phyloP scores from a whole-genome alignment of 92 coral and sea anemone genomes.

The Epizoanthus ramosus region DNA sequence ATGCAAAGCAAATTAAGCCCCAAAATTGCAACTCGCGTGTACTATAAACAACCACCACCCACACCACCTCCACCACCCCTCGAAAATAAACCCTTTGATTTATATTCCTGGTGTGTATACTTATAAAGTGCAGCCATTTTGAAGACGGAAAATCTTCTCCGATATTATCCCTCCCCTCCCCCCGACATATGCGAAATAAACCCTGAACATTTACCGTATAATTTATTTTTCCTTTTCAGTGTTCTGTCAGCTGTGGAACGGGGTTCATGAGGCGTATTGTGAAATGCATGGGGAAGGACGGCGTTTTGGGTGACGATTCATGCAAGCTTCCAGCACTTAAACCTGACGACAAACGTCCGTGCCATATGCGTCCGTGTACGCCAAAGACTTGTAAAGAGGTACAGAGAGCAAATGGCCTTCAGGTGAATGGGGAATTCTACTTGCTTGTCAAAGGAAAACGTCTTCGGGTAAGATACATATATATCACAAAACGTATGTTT shows the following conservation, averaged over 20 bases:
- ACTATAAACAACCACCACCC: too few species aligned
- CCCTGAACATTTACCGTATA: too few species aligned
- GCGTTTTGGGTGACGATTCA: slow-evolving; percentile 49
- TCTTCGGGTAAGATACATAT: slow-evolving; percentile 60
- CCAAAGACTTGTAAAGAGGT: slow-evolving; percentile 89
- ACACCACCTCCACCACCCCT: too few species aligned
- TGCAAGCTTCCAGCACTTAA: slow-evolving; percentile 75
- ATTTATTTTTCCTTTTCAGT: slow-evolving; percentile 42
- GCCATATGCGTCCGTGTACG: slow-evolving; percentile 78
- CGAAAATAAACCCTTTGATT: too few species aligned
- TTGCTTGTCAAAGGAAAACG: slow-evolving; percentile 69
- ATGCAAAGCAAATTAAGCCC: too few species aligned
- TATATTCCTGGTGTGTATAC: too few species aligned
- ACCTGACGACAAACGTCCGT: slow-evolving; percentile 79
- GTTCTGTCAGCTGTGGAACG: slow-evolving; percentile 77
- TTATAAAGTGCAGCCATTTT: too few species aligned
- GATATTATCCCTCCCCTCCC: too few species aligned
- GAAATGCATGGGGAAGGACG: slow-evolving; percentile 69
- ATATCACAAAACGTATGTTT: not conserved
- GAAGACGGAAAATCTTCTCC: too few species aligned
- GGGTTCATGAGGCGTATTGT: slow-evolving; percentile 88
- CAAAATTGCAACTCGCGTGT: too few species aligned
- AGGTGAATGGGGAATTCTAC: slow-evolving; percentile 84
- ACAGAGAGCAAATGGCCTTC: slow-evolving; percentile 76
- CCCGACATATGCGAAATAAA: too few species aligned